A percentile compares a stretch with the other conserved stretches of the same genome.
Evolutionary conservation across 2,113 vertebrate genomes (phyloP).

Genomic region (Prionailurus viverrinus): DNA sequence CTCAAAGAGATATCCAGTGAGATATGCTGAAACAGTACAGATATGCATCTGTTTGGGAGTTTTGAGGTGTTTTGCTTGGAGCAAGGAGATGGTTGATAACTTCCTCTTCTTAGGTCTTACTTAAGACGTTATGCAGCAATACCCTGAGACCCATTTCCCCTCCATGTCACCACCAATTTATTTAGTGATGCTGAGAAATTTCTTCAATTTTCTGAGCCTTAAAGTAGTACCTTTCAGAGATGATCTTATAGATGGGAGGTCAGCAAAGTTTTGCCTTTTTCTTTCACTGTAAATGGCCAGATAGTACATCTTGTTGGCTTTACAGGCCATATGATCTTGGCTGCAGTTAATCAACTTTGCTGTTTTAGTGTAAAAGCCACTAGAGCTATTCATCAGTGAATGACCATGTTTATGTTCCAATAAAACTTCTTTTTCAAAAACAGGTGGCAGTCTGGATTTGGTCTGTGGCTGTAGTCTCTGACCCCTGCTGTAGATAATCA

Average conservation of each 20-base stretch:
- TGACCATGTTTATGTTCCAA: neutral
- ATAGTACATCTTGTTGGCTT: neutral
- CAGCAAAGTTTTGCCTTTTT: neutral
- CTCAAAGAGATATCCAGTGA: neutral
- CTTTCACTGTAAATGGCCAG: neutral
- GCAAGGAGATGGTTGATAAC: neutral
- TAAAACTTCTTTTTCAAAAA: slow-evolving; percentile 49
- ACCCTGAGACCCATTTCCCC: neutral
- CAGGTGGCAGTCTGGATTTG: neutral
- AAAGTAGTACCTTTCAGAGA: neutral
- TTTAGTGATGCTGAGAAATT: slow-evolving; percentile 1
- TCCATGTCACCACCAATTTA: neutral
- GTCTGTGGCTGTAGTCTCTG: neutral
- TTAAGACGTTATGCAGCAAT: neutral
- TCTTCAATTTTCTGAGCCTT: slow-evolving; percentile 30
- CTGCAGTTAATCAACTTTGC: neutral
- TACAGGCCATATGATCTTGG: neutral
- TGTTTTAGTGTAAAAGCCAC: neutral
- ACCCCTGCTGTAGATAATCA: neutral
- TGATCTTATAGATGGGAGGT: neutral
- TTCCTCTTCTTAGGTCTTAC: neutral
- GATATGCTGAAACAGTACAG: neutral
- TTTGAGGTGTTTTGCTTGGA: neutral
- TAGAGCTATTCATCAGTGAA: neutral
- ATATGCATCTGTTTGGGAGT: neutral